These are phyloP conservation scores for Forbesichthys papilliferus DNA, from an alignment of 2,113 vertebrate genomes.

Conservation along the genomic window DNA sequence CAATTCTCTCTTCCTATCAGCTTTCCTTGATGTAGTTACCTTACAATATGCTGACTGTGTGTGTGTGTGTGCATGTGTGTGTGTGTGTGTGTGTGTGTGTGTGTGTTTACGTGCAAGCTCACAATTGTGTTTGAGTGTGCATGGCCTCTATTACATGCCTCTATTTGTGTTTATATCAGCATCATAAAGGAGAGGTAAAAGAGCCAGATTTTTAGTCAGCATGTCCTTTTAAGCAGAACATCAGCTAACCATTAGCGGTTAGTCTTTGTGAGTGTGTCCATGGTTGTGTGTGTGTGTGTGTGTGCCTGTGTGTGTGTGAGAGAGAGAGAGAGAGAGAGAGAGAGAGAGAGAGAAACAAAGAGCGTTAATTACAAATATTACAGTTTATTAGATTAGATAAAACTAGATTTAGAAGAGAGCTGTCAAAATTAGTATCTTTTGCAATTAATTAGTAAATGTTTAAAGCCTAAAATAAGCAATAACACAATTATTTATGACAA, in stretches of 20 bases:
- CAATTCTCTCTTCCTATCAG: slow-evolving; percentile 13
- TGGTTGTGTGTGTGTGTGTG: too few relatives aligned
- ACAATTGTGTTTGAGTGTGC: not conserved
- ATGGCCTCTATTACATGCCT: too few relatives aligned
- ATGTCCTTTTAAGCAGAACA: not conserved
- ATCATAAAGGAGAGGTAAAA: slow-evolving; percentile 3
- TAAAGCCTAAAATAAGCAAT: too few relatives aligned
- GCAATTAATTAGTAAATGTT: too few relatives aligned
- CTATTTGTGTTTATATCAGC: slow-evolving; percentile 12
- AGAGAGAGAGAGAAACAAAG: not conserved
- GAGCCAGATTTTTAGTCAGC: slow-evolving; percentile 3
- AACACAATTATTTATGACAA: too few relatives aligned
- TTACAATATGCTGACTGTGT: slow-evolving; percentile 14
- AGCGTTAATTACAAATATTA: too few relatives aligned
- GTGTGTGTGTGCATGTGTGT: not conserved
- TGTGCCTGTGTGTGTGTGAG: not conserved
- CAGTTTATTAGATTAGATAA: too few relatives aligned
- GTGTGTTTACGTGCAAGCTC: too few relatives aligned
- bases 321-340: not conserved
- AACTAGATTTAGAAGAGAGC: too few relatives aligned
- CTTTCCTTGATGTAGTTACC: slow-evolving; percentile 40
- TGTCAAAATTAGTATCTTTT: too few relatives aligned
- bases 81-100: not conserved
- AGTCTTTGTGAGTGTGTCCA: not conserved
- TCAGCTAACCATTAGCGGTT: not conserved